These are phyloP conservation scores for Glomeris maerens DNA, from an alignment of 1,140 invertebrate species.

Conservation along the genomic window DNA sequence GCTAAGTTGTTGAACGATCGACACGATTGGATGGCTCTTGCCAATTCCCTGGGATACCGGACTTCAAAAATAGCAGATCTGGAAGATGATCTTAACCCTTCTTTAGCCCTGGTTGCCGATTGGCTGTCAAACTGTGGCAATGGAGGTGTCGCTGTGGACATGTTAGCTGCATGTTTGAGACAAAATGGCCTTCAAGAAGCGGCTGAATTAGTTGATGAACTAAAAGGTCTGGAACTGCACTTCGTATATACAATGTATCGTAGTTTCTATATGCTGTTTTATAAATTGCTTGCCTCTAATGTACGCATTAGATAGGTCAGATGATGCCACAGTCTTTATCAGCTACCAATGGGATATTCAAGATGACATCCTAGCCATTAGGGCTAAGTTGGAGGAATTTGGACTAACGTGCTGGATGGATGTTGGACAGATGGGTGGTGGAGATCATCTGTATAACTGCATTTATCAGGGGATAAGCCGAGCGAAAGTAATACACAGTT, in stretches of 20 bases:
- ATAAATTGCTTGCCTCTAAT: no score
- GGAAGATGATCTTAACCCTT: constrained; percentile 31
- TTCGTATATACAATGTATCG: no score
- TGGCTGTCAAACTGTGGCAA: constrained; percentile 36
- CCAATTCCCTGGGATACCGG: constrained; percentile 31
- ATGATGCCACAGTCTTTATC: constrained; percentile 27
- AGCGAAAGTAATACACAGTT: constrained; percentile 23
- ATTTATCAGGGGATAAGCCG: constrained; percentile 33
- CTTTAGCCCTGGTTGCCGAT: constrained; percentile 30
- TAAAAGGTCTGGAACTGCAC: not conserved
- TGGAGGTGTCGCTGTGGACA: constrained; percentile 32
- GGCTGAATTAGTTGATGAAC: constrained; percentile 26
- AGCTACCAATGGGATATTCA: constrained; percentile 36
- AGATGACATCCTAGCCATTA: constrained; percentile 21
- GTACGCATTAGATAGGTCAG: no score
- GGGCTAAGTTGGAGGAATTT: constrained; percentile 29
- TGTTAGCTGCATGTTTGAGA: constrained; percentile 30
- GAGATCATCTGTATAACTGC: constrained; percentile 32
- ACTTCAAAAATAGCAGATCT: constrained; percentile 29
- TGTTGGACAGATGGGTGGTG: constrained; percentile 33
- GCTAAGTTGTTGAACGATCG: constrained; percentile 33
- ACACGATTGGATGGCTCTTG: constrained; percentile 32
- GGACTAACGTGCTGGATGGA: constrained; percentile 38
- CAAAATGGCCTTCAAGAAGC: constrained; percentile 32
- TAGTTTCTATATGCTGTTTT: no score